Percentiles rank a stretch among this genome's conserved stretches.
These are phyloP conservation scores for Plutella xylostella DNA, from an alignment of 2,888 invertebrate species.

Conservation along the genomic window DNA sequence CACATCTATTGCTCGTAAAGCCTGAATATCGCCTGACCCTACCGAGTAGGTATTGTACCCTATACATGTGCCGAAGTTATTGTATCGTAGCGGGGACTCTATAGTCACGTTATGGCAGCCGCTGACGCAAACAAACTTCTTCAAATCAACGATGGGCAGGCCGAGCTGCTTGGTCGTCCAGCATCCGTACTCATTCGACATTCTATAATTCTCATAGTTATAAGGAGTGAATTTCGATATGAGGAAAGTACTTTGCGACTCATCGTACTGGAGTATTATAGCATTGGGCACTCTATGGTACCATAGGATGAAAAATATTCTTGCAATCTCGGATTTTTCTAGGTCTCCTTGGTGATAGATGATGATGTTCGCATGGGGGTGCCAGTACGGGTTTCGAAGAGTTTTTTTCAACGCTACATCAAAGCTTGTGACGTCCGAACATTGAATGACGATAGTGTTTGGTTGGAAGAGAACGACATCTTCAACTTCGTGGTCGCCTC, in stretches of 20 bases:
- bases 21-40: conserved; percentile 21
- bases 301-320: conserved; percentile 44
- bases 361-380: conserved; percentile 38
- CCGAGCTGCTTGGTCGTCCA: conserved; percentile 36
- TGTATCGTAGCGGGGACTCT: conserved; percentile 29
- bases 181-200: conserved; percentile 35
- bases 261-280: conserved; percentile 34
- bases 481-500: conserved; percentile 31
- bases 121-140: conserved; percentile 35
- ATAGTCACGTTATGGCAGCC: conserved; percentile 38
- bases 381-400: conserved; percentile 35
- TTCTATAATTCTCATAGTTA: conserved; percentile 26
- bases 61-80: conserved; percentile 44
- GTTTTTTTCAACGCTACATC: conserved; percentile 34
- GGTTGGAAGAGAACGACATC: conserved; percentile 34
- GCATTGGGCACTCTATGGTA: conserved; percentile 38
- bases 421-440: conserved; percentile 30
- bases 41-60: conserved; percentile 30
- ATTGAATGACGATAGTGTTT: conserved; percentile 34
- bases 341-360: conserved; percentile 31
- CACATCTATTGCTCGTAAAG: conserved; percentile 21
- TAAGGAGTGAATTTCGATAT: conserved; percentile 38
- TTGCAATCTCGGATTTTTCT: conserved; percentile 25
- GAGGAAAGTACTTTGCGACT: conserved; percentile 21
- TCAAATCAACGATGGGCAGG: conserved; percentile 29